These are phyloP conservation scores for Silurus aristotelis DNA, from an alignment of 2,797 vertebrate species.

Conservation along the genomic window DNA sequence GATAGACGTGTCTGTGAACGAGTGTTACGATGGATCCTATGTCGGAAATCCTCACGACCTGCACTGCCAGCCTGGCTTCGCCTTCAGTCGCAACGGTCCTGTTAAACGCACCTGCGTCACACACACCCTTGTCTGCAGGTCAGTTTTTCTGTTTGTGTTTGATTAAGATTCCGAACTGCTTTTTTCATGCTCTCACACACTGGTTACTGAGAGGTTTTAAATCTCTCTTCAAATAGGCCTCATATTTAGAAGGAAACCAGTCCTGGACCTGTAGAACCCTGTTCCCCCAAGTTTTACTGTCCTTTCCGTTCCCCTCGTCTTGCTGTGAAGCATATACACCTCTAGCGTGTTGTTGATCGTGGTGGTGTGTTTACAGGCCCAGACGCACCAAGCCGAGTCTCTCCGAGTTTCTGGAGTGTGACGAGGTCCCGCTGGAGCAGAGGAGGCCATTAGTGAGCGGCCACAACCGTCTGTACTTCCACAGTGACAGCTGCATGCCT, in stretches of 20 bases:
- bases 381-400: slow-evolving; percentile 96
- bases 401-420: slow-evolving; percentile 95
- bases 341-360: neutral
- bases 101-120: slow-evolving; percentile 97
- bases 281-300: too few species aligned
- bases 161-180: neutral
- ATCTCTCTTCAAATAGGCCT: too few species aligned
- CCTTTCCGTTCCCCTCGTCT: neutral
- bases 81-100: slow-evolving; percentile 96
- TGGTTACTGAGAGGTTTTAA: too few species aligned
- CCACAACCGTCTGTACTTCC: slow-evolving; percentile 98
- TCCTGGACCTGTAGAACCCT: too few species aligned
- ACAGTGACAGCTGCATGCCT: slow-evolving; percentile 96
- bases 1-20: slow-evolving; percentile 98
- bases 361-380: slow-evolving; percentile 72
- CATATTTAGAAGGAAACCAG: too few species aligned
- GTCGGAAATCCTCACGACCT: slow-evolving; percentile 99
- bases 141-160: slow-evolving; percentile 7
- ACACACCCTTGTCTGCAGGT: slow-evolving; percentile 97
- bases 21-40: slow-evolving; percentile 98
- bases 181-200: too few species aligned
- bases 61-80: slow-evolving; percentile 97
- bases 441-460: slow-evolving; percentile 95
- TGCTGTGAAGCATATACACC: too few species aligned
- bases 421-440: slow-evolving; percentile 95